Conservation (phyloP, 1,140 invertebrate species). For the Eubasilissa regina region DNA sequence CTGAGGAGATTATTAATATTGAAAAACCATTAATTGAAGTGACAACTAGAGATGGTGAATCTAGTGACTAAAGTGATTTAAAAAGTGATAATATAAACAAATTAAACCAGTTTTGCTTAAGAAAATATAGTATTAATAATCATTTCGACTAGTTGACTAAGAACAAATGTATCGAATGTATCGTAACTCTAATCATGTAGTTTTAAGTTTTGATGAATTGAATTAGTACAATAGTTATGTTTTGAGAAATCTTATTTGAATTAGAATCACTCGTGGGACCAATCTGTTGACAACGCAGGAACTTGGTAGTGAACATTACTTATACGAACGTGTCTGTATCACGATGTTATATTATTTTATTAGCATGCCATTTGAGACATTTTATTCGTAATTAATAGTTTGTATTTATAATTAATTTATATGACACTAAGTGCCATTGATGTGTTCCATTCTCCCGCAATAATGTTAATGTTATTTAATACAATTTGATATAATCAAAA, state of each 20-base stretch:
- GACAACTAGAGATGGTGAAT: constrained; percentile 30
- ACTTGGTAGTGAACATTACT: constrained; percentile 19
- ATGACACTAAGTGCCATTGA: constrained; percentile 45
- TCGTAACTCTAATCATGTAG: not conserved
- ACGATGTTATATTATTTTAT: constrained; percentile 8
- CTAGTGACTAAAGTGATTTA: constrained; percentile 46
- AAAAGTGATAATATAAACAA: constrained; percentile 34
- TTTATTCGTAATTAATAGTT: constrained; percentile 23
- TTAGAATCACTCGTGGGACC: constrained; percentile 30
- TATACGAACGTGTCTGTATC: constrained; percentile 9
- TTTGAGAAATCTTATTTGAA: constrained; percentile 4
- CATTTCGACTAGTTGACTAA: constrained; percentile 19
- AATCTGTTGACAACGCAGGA: constrained; percentile 1
- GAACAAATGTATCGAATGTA: constrained; percentile 9
- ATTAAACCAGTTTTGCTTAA: constrained; percentile 21
- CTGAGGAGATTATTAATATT: constrained; percentile 33
- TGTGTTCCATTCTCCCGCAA: constrained; percentile 37
- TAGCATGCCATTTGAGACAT: constrained; percentile 13
- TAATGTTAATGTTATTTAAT: constrained; percentile 29
- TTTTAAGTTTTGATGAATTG: constrained; percentile 11
- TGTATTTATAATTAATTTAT: constrained; percentile 18
- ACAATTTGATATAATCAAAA: constrained; percentile 7
- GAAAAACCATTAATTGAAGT: constrained; percentile 38
- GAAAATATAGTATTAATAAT: constrained; percentile 15
- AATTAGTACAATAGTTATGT: constrained; percentile 12